A percentile compares a stretch with the other conserved stretches of the same genome.
These are phyloP conservation scores for Sycobia sp. DNA, from an alignment of 1,140 invertebrate species.

Conservation along the genomic window DNA sequence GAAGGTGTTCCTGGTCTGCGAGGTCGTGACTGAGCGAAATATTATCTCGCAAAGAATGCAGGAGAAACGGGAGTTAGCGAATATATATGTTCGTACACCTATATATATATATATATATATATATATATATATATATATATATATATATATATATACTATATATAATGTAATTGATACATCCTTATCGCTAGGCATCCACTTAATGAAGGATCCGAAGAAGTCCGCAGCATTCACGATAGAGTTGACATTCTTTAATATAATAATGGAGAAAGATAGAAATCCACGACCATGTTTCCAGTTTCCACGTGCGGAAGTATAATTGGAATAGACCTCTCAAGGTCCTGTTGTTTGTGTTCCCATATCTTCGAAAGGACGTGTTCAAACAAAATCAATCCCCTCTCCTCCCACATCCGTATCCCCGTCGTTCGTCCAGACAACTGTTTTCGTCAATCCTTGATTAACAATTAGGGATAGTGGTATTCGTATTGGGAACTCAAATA, in stretches of 20 bases:
- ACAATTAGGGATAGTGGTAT: too few species aligned
- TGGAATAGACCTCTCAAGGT: slow-evolving; percentile 8
- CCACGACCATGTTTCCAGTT: slow-evolving; percentile 6
- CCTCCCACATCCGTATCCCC: too few species aligned
- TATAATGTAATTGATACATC: too few species aligned
- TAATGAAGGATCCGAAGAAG: too few species aligned
- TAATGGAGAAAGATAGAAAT: slow-evolving; percentile 11
- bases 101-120: slow-evolving; percentile 11
- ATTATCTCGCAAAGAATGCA: slow-evolving; percentile 21
- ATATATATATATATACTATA: too few species aligned
- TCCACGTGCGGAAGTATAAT: slow-evolving; percentile 10
- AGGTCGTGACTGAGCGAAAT: slow-evolving; percentile 16
- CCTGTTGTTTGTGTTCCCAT: neutral
- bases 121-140: too few species aligned
- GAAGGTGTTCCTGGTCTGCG: too few species aligned
- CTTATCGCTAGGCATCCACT: too few species aligned
- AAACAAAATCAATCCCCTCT: too few species aligned
- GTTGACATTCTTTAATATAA: neutral
- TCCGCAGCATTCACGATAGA: slow-evolving; percentile 16
- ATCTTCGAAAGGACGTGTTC: neutral
- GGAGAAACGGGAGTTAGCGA: slow-evolving; percentile 5
- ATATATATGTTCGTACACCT: slow-evolving; percentile 7
- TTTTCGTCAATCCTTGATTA: too few species aligned
- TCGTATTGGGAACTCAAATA: too few species aligned
- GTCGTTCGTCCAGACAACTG: too few species aligned